Base-by-base conservation (phyloP, 1,140 invertebrate species). In the Drosophila lacertosa region DNA sequence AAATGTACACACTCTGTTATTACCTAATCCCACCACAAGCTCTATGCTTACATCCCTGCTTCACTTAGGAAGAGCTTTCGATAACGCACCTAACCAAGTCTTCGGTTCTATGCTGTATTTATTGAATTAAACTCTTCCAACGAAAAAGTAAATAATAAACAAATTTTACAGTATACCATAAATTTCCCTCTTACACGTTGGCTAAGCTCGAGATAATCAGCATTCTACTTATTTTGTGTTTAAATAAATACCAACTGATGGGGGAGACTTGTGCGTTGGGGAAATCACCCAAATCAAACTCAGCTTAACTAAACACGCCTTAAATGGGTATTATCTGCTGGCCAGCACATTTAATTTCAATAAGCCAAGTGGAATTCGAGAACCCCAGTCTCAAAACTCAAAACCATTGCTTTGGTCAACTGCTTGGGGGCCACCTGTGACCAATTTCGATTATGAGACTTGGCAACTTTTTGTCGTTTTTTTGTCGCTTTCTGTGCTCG, bases 371-470 rank as follows among this genome's bases (percentile, higher is more conserved):
- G 26, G 39, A 47, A 20, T n/a, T n/a, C n/a, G n/a, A n/a, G n/a
- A n/a, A n/a, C n/a, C n/a, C n/a, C n/a, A n/a, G n/a, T n/a, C n/a
- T n/a, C n/a, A n/a, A n/a, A n/a, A n/a, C n/a, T n/a, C 29, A 9
- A 50, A 16, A 1, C 10, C 35, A 53, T 39, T 79, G 80, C 42
- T 54, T 64, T 79, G 80, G 80, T 84, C 80, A 84, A 72, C 62
- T 59, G 60, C 26, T 29, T 29, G 60, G 51, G 66, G 73, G 77
- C 69, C 86, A 89, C 86, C 88, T 89, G 86, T 88, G 86, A 82
- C 86, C 86, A 89, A 86, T 89, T 86, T 89, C 86, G 86, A 89
- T 89, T 89, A 89, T 89, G 83, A 89, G 83, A 78, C 57, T 73
- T 81, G 68, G 64, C 42, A 68, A 83, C 65, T 77, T 75, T 50